Evolutionary conservation across 2,113 vertebrate species (phyloP), one percentile per base, ranked within the genome.

Genomic region (Nicator chloris): DNA sequence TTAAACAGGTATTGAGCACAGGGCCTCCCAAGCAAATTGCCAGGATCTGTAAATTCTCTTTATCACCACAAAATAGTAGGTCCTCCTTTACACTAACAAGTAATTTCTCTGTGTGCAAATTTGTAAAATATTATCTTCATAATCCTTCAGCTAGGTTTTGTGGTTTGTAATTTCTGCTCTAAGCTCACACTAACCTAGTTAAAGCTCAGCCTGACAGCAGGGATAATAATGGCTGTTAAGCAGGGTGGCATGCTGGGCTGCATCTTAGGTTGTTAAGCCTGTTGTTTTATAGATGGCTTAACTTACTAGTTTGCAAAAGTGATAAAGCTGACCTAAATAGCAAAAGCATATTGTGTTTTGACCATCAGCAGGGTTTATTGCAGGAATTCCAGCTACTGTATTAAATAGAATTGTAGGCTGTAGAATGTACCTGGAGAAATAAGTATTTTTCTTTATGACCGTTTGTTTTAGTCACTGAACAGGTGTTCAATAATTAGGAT

Each of bases 171-270:
- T 93, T 94, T 93, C 47, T 91, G 45, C 81, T 91, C 53, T 91
- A 87, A 96, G 88, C 82, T 94, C 88, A 80, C 15, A 4, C 86
- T 96, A 96, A 92, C 92, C 92, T 65, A 88, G 72, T 90, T 93
- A 94, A 95, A 85, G 59, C 72, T 68, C 88, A 82, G 86, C 73
- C 79, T 93, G 83, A 35, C 35, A 11, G 57, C 12, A n/a, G 54
- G 64, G 45, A 82, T 33, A 49, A 83, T 80, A 76, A 49, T 47
- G 65, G 56, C 50, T 92, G 51, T 56, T 90, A 90, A 93, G 82
- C 66, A 45, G 76, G n/a, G 15, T 83, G 56, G 73, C 72, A 65
- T 3, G 2, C 54, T 60, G 51, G 31, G 4, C 84, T 88, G n/a
- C 40, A 47, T 80, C 49, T 81, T 26, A 42, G 70, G 22, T 79